Evolutionary conservation across 1,140 invertebrate genomes (phyloP).

Genomic region (Copidosoma floridanum): DNA sequence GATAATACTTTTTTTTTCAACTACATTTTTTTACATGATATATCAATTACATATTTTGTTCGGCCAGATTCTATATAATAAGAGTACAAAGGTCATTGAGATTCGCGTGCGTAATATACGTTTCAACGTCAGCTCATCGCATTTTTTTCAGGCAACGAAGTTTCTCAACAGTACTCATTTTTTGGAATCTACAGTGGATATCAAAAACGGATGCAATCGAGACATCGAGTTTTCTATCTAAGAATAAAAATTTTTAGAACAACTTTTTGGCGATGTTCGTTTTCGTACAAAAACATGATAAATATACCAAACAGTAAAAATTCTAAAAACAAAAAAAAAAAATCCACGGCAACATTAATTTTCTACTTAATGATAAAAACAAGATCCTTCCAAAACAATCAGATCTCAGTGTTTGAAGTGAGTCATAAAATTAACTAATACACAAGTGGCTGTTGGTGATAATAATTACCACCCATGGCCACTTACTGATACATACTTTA

Average conservation of each 20-base stretch:
- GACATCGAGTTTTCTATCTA: slow-evolving; percentile 6
- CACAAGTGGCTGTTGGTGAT: too few relatives aligned
- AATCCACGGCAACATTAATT: neutral
- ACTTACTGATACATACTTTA: neutral
- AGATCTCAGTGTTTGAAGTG: neutral
- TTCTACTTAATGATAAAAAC: neutral
- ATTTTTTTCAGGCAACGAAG: too few relatives aligned
- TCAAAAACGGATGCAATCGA: slow-evolving; percentile 8
- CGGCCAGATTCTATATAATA: too few relatives aligned
- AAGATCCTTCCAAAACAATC: neutral
- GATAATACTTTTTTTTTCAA: slow-evolving; percentile 14
- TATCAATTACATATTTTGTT: too few relatives aligned
- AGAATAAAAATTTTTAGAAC: slow-evolving; percentile 5
- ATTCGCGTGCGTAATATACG: too few relatives aligned
- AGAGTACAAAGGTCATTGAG: too few relatives aligned
- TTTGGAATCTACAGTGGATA: too few relatives aligned
- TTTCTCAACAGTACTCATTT: too few relatives aligned
- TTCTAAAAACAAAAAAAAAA: slow-evolving; percentile 1
- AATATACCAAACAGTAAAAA: neutral
- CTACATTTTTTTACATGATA: neutral
- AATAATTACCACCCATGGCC: neutral
- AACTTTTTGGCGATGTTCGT: slow-evolving; percentile 14
- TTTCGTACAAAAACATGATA: slow-evolving; percentile 6
- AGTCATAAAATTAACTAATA: neutral
- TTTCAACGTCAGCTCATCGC: too few relatives aligned